Percentiles rank a stretch among this genome's conserved stretches.
Evolutionary conservation across 35 echinoderm and acorn worm species (phyloP).

Genomic region (Nesometra sesokonis): DNA sequence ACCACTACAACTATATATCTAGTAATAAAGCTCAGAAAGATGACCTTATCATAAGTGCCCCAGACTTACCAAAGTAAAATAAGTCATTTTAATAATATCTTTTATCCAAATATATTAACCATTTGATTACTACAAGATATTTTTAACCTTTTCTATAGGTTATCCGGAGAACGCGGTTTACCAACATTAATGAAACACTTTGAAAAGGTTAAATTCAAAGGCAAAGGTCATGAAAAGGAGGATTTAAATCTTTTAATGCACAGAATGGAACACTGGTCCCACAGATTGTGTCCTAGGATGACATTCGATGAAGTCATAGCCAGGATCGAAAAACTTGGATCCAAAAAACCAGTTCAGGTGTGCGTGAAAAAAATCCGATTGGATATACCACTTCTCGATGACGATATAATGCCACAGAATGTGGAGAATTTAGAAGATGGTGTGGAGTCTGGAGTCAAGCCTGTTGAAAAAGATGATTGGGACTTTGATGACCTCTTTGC

Average conservation of each 20-base stretch:
- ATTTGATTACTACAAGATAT: too few relatives aligned
- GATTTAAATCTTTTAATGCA: conserved; percentile 76
- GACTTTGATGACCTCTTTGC: neutral
- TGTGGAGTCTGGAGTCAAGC: neutral
- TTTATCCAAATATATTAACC: too few relatives aligned
- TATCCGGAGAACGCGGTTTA: conserved; percentile 58
- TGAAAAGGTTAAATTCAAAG: conserved; percentile 88
- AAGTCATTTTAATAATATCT: too few relatives aligned
- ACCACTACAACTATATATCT: too few relatives aligned
- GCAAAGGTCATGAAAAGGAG: conserved; percentile 80
- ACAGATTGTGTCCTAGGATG: conserved; percentile 82
- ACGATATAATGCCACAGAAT: neutral
- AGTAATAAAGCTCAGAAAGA: too few relatives aligned
- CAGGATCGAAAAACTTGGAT: conserved; percentile 76
- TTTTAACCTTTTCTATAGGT: conserved; percentile 33
- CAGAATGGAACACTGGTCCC: conserved; percentile 85
- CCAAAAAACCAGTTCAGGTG: conserved; percentile 86
- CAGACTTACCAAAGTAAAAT: too few relatives aligned
- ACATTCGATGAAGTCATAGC: conserved; percentile 88
- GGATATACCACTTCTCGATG: conserved; percentile 72
- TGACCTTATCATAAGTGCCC: too few relatives aligned
- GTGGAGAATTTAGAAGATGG: neutral
- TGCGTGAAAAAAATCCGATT: conserved; percentile 58
- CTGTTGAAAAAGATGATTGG: neutral
- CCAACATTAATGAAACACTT: conserved; percentile 59